phyloP scores from a whole-genome alignment of 2,888 invertebrate genomes.

The Xylota sylvarum region DNA sequence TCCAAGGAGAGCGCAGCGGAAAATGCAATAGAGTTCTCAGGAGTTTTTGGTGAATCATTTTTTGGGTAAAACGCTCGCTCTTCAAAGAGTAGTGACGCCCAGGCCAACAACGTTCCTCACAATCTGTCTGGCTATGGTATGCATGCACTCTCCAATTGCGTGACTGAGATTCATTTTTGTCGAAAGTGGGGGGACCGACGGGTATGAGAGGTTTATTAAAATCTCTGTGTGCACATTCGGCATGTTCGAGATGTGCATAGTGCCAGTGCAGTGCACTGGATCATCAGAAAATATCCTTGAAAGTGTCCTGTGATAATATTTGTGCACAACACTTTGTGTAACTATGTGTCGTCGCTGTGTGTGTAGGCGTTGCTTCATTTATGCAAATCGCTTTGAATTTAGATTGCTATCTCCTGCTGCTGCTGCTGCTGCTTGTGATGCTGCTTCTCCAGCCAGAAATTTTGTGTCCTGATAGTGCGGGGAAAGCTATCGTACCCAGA shows the following conservation, averaged over 20 bases:
- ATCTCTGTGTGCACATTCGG: slow-evolving; percentile 46
- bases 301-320: slow-evolving; percentile 60
- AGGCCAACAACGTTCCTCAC: slow-evolving; percentile 41
- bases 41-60: slow-evolving; percentile 44
- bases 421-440: slow-evolving; percentile 18
- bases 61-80: slow-evolving; percentile 1
- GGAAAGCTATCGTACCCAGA: slow-evolving; percentile 47
- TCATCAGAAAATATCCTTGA: slow-evolving; percentile 26
- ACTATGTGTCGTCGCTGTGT: slow-evolving; percentile 8
- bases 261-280: neutral
- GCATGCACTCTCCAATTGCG: slow-evolving; percentile 32
- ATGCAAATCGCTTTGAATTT: slow-evolving; percentile 76
- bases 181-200: neutral
- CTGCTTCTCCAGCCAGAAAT: neutral
- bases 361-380: slow-evolving; percentile 62
- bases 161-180: slow-evolving; percentile 63
- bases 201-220: slow-evolving; percentile 50
- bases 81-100: slow-evolving; percentile 53
- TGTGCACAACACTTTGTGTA: slow-evolving; percentile 50
- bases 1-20: slow-evolving; percentile 42
- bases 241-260: too few relatives aligned
- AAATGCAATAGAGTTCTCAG: slow-evolving; percentile 37
- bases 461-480: neutral
- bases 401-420: slow-evolving; percentile 62
- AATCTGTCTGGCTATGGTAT: slow-evolving; percentile 37